Percentiles rank a stretch among this genome's conserved stretches.
phyloP scores from a whole-genome alignment of 2,113 vertebrate genomes.

The Pelodiscus sinensis region DNA sequence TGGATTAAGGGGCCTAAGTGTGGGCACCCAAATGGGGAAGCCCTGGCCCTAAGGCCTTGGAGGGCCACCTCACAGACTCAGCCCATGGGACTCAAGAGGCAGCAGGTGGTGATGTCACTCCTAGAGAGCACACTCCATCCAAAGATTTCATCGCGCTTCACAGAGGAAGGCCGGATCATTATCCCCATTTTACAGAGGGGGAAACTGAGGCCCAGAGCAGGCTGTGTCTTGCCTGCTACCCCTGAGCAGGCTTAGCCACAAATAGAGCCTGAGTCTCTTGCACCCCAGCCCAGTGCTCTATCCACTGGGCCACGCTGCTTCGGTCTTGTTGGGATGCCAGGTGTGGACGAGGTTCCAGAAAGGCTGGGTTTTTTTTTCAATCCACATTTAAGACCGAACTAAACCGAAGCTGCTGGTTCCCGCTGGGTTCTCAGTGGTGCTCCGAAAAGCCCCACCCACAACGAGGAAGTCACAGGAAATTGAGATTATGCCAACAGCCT shows the following conservation, averaged over 20 bases:
- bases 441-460: not conserved
- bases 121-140: not conserved
- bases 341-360: not conserved
- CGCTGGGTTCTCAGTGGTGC: not conserved
- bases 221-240: not conserved
- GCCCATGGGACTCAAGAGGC: not conserved
- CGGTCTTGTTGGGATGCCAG: not conserved
- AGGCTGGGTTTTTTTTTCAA: not conserved
- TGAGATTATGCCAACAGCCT: not conserved
- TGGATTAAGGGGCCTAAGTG: not conserved
- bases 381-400: not conserved
- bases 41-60: not conserved
- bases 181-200: not conserved
- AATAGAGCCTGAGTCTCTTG: no score
- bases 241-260: no score
- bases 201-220: not conserved
- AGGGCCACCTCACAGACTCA: not conserved
- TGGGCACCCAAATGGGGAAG: not conserved
- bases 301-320: not conserved
- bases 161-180: not conserved
- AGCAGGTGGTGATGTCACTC: not conserved
- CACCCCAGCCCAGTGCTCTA: not conserved
- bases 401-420: not conserved
- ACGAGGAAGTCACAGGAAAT: not conserved
- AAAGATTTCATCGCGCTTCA: not conserved